Percentiles rank a stretch among this genome's conserved stretches.
These are phyloP conservation scores for Drosophila repleta DNA, from an alignment of 1,140 invertebrate genomes.

Conservation along the genomic window DNA sequence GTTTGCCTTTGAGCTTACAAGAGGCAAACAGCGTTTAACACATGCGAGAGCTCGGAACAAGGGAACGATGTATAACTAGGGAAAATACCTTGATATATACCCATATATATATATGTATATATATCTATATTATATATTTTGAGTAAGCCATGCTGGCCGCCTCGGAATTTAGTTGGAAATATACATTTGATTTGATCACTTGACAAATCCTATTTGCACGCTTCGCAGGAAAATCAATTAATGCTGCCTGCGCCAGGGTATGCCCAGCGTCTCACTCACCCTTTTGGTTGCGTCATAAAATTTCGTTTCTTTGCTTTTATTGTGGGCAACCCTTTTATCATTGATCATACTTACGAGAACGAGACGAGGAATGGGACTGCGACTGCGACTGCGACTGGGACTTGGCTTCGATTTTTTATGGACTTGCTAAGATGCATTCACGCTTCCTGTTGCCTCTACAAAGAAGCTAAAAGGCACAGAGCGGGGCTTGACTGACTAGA, in stretches of 20 bases:
- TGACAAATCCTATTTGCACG: constrained; percentile 81
- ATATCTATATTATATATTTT: constrained; percentile 16
- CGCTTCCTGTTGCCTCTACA: constrained; percentile 40
- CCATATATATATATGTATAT: constrained; percentile 4
- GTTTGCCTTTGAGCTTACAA: constrained; percentile 69
- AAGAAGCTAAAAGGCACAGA: constrained; percentile 6
- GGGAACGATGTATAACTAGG: neutral
- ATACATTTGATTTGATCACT: constrained; percentile 37
- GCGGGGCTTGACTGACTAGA: neutral
- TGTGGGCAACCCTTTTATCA: constrained; percentile 67
- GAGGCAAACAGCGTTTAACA: constrained; percentile 57
- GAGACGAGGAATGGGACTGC: constrained; percentile 1
- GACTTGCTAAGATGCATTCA: constrained; percentile 66
- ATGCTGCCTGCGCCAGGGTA: constrained; percentile 1
- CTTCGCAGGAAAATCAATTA: constrained; percentile 71
- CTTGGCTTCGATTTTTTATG: constrained; percentile 63
- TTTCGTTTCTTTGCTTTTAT: constrained; percentile 7
- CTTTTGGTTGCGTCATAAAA: constrained; percentile 46
- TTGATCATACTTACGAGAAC: constrained; percentile 64
- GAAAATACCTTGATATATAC: neutral
- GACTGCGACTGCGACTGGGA: neutral
- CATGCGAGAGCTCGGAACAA: neutral
- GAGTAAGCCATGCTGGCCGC: constrained; percentile 26
- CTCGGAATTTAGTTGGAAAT: constrained; percentile 50
- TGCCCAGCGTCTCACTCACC: neutral